Conservation (phyloP, 2,888 invertebrate species). For the Cephus pygmeus region DNA sequence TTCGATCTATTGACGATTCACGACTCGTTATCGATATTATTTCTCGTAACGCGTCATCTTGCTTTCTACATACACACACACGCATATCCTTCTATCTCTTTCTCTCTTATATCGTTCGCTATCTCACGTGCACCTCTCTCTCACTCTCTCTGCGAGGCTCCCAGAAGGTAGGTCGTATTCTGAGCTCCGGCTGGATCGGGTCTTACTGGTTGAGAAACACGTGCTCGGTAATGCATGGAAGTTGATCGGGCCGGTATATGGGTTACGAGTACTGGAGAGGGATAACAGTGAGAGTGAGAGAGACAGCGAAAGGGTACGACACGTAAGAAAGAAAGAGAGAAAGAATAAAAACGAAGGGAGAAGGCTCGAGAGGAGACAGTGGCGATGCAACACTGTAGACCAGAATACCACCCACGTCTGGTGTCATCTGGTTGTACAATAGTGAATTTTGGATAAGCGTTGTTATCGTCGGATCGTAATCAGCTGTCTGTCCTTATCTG, state of each 20-base stretch:
- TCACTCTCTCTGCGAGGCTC: conserved; percentile 18
- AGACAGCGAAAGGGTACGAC: background rate
- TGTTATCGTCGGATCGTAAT: background rate
- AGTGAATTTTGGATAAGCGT: background rate
- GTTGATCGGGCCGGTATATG: too few species aligned
- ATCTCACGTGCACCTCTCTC: conserved; percentile 20
- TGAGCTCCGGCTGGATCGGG: conserved; percentile 28
- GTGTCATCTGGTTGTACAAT: conserved; percentile 10
- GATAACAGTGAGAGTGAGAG: too few species aligned
- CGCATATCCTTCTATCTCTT: conserved; percentile 25
- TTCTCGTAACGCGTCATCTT: too few species aligned
- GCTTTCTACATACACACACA: too few species aligned
- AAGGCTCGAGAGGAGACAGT: conserved; percentile 11
- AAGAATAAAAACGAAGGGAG: background rate
- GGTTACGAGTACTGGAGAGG: too few species aligned
- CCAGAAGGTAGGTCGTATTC: conserved; percentile 32
- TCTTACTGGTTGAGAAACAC: conserved; percentile 14
- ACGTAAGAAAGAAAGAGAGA: background rate
- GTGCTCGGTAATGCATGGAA: too few species aligned
- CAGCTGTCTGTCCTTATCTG: conserved; percentile 5
- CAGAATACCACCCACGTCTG: conserved; percentile 38
- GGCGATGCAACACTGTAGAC: conserved; percentile 25
- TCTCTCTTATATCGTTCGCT: conserved; percentile 25
- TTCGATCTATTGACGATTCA: conserved; percentile 31
- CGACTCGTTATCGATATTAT: too few species aligned